A percentile compares a stretch with the other conserved stretches of the same genome.
Conservation (phyloP, 1,140 invertebrate genomes). For the Neodiprion virginianus region DNA sequence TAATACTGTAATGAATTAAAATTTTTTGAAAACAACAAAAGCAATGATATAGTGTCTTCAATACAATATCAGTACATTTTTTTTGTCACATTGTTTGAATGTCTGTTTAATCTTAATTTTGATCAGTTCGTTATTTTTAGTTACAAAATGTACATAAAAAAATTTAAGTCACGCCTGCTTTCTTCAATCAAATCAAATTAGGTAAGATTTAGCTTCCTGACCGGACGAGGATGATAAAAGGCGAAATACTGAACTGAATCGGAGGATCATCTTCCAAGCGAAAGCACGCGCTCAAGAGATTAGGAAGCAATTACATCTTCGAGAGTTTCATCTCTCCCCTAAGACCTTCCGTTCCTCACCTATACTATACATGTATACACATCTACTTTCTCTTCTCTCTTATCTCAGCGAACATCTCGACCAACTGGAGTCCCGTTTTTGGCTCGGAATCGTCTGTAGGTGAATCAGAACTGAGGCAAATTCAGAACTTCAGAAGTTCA, state of each 20-base stretch:
- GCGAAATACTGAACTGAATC: neutral
- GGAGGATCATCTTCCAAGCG: neutral
- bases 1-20: too few relatives aligned
- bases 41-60: too few relatives aligned
- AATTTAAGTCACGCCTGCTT: too few relatives aligned
- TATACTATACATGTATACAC: neutral
- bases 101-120: too few relatives aligned
- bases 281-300: slow-evolving; percentile 5
- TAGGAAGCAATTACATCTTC: slow-evolving; percentile 1
- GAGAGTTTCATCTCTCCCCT: neutral
- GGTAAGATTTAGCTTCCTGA: neutral
- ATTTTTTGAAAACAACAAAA: too few relatives aligned
- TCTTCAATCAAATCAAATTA: neutral
- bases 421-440: neutral
- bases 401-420: slow-evolving; percentile 1
- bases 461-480: neutral
- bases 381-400: neutral
- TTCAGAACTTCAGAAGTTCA: neutral
- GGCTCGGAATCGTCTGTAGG: neutral
- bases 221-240: neutral
- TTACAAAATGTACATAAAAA: too few relatives aligned
- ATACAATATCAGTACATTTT: too few relatives aligned
- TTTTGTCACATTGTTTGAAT: too few relatives aligned
- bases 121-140: too few relatives aligned
- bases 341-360: neutral